phyloP scores from a whole-genome alignment of 2,113 vertebrate species.

The Psettodes erumei region DNA sequence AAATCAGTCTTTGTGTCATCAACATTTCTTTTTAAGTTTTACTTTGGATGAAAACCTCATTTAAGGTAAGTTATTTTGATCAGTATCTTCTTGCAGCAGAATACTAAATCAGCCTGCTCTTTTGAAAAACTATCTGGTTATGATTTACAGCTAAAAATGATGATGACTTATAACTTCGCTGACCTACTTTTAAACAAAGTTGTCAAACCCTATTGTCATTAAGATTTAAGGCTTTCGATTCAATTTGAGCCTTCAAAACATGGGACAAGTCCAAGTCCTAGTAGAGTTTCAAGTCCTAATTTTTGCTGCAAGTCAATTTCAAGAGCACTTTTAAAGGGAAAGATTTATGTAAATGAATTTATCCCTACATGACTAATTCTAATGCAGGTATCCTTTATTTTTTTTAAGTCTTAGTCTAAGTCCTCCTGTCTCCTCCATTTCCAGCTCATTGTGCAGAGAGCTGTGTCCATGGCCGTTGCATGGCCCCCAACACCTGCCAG shows the following conservation, averaged over 20 bases:
- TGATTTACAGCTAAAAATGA: no score
- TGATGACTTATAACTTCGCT: not conserved
- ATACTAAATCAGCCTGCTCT: no score
- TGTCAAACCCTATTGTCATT: no score
- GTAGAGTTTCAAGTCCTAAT: not conserved
- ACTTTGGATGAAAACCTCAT: no score
- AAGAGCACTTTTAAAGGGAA: not conserved
- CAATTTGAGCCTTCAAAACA: no score
- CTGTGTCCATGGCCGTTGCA: constrained; percentile 95
- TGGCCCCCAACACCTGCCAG: constrained; percentile 98
- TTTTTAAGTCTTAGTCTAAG: constrained; percentile 17
- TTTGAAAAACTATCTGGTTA: no score
- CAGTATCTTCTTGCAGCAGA: no score
- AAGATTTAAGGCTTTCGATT: no score
- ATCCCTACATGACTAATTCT: not conserved
- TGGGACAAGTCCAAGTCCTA: no score
- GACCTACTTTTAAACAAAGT: not conserved
- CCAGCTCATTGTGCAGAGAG: constrained; percentile 95
- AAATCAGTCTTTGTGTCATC: no score
- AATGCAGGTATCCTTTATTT: not conserved
- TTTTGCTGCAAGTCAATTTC: not conserved
- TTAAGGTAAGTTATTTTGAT: no score
- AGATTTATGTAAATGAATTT: not conserved
- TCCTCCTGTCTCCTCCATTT: constrained; percentile 60
- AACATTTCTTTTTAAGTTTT: no score